These are phyloP conservation scores for Drosophila cracens DNA, from an alignment of 2,888 invertebrate species.

Conservation along the genomic window DNA sequence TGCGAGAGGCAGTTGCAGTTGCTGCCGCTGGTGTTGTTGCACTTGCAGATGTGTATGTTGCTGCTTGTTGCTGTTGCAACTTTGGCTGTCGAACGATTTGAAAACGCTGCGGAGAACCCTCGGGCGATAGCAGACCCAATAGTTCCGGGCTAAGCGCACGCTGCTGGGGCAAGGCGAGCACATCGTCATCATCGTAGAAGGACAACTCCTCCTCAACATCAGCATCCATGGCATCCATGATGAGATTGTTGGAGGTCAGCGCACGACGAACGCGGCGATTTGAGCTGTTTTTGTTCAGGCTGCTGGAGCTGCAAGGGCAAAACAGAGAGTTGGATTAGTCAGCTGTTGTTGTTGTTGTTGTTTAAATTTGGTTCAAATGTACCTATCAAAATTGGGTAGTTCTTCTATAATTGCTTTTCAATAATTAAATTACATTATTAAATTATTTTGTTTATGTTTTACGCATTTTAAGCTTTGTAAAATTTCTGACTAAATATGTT, in stretches of 20 bases:
- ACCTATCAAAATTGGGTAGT: background rate
- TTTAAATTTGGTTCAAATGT: constrained; percentile 1
- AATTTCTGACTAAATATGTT: background rate
- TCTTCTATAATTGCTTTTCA: background rate
- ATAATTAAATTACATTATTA: background rate
- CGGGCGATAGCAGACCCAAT: constrained; percentile 82
- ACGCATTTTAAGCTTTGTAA: background rate
- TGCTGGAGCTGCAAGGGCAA: constrained; percentile 44
- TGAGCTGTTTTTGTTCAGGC: constrained; percentile 50
- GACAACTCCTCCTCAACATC: constrained; percentile 82
- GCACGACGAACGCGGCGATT: constrained; percentile 61
- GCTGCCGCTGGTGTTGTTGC: constrained; percentile 15
- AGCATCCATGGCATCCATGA: constrained; percentile 70
- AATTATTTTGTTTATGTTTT: background rate
- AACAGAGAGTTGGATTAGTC: constrained; percentile 56
- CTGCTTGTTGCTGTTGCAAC: constrained; percentile 41
- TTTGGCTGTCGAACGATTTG: constrained; percentile 75
- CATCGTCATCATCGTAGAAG: constrained; percentile 82
- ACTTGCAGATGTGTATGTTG: constrained; percentile 25
- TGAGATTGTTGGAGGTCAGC: constrained; percentile 35
- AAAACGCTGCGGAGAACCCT: constrained; percentile 83
- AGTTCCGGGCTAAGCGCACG: constrained; percentile 74
- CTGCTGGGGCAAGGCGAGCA: constrained; percentile 51
- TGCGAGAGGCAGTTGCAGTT: constrained; percentile 56
- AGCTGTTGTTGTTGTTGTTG: constrained; percentile 45